These are phyloP conservation scores for Cataglyphis albicans DNA, from an alignment of 2,888 invertebrate genomes.

Conservation along the genomic window DNA sequence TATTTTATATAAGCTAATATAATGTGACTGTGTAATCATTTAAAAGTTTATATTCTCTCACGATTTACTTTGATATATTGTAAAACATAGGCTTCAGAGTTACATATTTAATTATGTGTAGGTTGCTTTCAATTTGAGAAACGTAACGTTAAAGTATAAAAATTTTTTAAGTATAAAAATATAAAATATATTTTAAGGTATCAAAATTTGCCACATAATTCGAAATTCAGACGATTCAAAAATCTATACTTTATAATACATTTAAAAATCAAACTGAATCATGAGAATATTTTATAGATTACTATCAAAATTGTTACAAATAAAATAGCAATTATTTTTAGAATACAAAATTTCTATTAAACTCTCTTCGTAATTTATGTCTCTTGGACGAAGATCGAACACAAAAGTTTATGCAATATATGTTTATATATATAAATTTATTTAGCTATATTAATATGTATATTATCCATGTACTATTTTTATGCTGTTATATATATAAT, in stretches of 20 bases:
- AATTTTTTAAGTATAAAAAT: no score
- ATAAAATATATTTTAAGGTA: neutral
- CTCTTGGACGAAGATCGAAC: neutral
- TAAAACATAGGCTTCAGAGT: no score
- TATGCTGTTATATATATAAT: neutral
- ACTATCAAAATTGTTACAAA: neutral
- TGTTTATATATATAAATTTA: neutral
- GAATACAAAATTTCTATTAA: neutral
- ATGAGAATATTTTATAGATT: neutral
- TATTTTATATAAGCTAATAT: neutral
- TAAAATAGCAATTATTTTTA: neutral
- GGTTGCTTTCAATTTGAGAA: neutral
- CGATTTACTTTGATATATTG: neutral
- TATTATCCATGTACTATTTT: neutral
- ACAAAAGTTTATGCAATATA: neutral
- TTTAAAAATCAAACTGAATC: neutral
- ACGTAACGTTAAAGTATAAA: neutral
- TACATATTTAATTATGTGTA: neutral
- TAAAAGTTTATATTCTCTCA: neutral
- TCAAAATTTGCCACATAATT: neutral
- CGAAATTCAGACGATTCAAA: neutral
- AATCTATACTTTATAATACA: neutral
- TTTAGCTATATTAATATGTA: no score
- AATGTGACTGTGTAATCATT: neutral
- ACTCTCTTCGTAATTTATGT: neutral